A percentile compares a stretch with the other conserved stretches of the same genome.
phyloP scores from a whole-genome alignment of 2,797 vertebrate species.

The Platyrinchus mystaceus region DNA sequence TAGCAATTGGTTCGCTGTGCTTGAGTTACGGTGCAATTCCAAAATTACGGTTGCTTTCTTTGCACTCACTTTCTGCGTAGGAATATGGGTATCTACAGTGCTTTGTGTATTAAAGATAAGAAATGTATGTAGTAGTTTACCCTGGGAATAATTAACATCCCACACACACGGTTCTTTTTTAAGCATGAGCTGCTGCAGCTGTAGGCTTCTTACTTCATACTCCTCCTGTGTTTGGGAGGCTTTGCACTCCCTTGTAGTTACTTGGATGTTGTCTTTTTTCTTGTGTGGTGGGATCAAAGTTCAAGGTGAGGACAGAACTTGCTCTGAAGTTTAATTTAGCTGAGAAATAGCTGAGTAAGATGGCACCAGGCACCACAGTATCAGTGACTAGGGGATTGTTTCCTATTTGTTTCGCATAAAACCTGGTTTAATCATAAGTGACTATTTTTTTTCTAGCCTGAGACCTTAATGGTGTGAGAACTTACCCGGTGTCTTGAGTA shows the following conservation, averaged over 20 bases:
- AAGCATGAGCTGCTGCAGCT: background rate
- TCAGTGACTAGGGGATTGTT: background rate
- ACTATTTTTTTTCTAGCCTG: background rate
- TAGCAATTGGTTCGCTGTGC: background rate
- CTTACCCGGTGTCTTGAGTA: background rate
- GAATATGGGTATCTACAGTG: background rate
- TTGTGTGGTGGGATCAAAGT: background rate
- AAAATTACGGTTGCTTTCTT: background rate
- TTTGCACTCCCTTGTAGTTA: background rate
- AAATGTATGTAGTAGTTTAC: background rate
- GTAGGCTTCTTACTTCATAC: background rate
- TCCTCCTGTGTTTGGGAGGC: background rate
- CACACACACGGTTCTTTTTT: background rate
- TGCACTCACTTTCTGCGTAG: accelerated
- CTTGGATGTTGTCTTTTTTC: background rate
- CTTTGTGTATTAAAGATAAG: background rate
- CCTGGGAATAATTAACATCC: background rate
- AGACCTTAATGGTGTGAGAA: background rate
- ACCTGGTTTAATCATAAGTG: background rate
- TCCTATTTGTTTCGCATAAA: background rate
- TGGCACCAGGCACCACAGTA: background rate
- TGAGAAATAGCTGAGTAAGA: background rate
- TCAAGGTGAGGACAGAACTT: background rate
- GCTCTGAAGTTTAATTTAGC: background rate
- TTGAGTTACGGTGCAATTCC: background rate